phyloP scores from a whole-genome alignment of 2,797 vertebrate genomes.

The Semaprochilodus insignis region DNA sequence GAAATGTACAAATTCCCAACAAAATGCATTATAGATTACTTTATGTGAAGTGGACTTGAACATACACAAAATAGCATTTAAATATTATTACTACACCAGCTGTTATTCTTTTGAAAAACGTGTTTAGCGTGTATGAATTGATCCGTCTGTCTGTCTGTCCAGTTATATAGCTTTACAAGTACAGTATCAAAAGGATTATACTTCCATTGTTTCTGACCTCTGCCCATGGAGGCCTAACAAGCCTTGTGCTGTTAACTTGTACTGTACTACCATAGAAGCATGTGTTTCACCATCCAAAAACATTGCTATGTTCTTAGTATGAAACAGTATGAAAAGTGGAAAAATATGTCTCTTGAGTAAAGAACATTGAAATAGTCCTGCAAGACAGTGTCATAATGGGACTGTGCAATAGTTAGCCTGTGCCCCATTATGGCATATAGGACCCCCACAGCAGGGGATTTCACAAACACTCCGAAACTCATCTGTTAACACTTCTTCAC shows the following conservation, averaged over 20 bases:
- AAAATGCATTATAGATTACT: no score
- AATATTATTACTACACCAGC: no score
- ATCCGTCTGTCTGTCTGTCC: no score
- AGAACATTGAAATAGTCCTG: constrained; percentile 14
- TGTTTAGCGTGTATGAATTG: no score
- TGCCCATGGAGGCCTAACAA: neutral
- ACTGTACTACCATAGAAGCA: neutral
- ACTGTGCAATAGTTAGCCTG: constrained; percentile 80
- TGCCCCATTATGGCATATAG: constrained; percentile 67
- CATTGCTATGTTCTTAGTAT: neutral
- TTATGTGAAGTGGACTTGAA: no score
- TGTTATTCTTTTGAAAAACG: no score
- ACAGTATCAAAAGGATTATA: no score
- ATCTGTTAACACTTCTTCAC: constrained; percentile 34
- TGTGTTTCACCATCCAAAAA: neutral
- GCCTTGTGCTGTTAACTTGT: no score
- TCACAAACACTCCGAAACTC: constrained; percentile 70
- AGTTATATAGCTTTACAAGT: no score
- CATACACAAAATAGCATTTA: no score
- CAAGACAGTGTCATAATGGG: constrained; percentile 71
- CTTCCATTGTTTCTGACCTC: no score
- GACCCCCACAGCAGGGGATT: constrained; percentile 49
- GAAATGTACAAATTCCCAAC: no score
- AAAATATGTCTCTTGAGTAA: neutral
- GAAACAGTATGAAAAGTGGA: neutral